A percentile compares a stretch with the other conserved stretches of the same genome.
Conservation (phyloP, 2,797 vertebrate species). For the Thaleichthys pacificus region DNA sequence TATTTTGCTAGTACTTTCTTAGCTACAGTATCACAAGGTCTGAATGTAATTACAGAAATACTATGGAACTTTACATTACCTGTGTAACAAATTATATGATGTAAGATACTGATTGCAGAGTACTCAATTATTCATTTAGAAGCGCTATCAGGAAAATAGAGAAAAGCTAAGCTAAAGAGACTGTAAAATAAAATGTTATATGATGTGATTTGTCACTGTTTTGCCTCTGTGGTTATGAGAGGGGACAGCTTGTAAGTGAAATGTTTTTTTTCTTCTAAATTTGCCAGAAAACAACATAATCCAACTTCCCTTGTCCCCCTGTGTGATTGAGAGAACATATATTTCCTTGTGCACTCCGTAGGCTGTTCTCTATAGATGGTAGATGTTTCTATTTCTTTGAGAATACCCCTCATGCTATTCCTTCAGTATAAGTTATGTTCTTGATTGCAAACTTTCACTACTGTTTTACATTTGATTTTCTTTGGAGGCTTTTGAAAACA, state of each 20-base stretch:
- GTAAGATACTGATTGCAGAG: background rate
- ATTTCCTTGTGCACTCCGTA: slow-evolving; percentile 49
- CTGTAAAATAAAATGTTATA: slow-evolving; percentile 68
- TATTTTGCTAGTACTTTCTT: slow-evolving; percentile 23
- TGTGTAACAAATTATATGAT: background rate
- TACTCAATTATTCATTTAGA: no score
- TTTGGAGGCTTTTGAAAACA: slow-evolving; percentile 60
- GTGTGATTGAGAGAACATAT: slow-evolving; percentile 57
- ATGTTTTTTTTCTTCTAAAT: slow-evolving; percentile 55
- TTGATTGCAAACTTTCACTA: slow-evolving; percentile 59
- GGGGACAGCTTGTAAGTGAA: slow-evolving; percentile 56
- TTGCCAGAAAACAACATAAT: slow-evolving; percentile 44
- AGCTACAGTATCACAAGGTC: background rate
- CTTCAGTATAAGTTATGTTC: slow-evolving; percentile 47
- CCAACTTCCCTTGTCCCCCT: slow-evolving; percentile 35
- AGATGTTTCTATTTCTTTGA: slow-evolving; percentile 66
- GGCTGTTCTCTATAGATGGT: slow-evolving; percentile 58
- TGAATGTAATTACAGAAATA: background rate
- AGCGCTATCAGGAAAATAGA: no score
- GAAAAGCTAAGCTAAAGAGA: slow-evolving; percentile 30
- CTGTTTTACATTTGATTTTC: slow-evolving; percentile 40
- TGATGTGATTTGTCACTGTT: slow-evolving; percentile 49
- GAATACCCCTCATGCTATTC: slow-evolving; percentile 56
- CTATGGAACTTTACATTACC: slow-evolving; percentile 10
- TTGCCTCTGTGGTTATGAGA: slow-evolving; percentile 55